Evolutionary conservation across 2,888 invertebrate species (phyloP).

Genomic region (Mechanitis messenoides): DNA sequence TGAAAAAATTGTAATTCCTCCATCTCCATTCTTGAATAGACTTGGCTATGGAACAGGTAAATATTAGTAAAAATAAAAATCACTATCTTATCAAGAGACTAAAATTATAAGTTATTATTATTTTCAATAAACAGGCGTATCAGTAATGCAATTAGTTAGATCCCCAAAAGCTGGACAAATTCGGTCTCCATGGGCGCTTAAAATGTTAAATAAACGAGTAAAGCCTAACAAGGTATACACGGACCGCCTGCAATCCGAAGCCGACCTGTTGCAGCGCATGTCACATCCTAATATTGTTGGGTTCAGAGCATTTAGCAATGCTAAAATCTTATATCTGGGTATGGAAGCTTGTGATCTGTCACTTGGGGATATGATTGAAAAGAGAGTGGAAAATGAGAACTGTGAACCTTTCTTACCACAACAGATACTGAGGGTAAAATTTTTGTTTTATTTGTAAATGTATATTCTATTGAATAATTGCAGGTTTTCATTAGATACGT

Average conservation of each 20-base stretch:
- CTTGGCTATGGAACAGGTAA: slow-evolving; percentile 87
- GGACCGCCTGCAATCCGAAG: slow-evolving; percentile 81
- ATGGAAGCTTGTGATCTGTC: slow-evolving; percentile 87
- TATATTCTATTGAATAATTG: background rate
- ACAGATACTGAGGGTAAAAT: slow-evolving; percentile 76
- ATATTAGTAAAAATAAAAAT: background rate
- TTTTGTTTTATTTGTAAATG: background rate
- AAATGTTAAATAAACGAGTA: slow-evolving; percentile 79
- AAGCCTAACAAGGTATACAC: slow-evolving; percentile 64
- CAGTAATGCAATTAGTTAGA: slow-evolving; percentile 84
- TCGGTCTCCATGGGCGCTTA: slow-evolving; percentile 92
- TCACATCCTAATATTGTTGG: slow-evolving; percentile 91
- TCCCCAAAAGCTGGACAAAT: slow-evolving; percentile 81
- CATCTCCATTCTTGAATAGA: slow-evolving; percentile 83
- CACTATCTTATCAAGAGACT: no score
- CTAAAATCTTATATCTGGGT: slow-evolving; percentile 79
- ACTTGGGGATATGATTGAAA: slow-evolving; percentile 85
- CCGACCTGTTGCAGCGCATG: slow-evolving; percentile 80
- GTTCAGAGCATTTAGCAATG: slow-evolving; percentile 77
- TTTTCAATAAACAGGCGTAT: slow-evolving; percentile 76
- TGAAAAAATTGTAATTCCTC: slow-evolving; percentile 77
- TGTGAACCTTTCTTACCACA: slow-evolving; percentile 78
- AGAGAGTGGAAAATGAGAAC: slow-evolving; percentile 77
- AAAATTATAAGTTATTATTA: background rate
- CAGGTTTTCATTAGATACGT: background rate